phyloP scores from a whole-genome alignment of 2,113 vertebrate genomes.

The Phaethornis superciliosus region DNA sequence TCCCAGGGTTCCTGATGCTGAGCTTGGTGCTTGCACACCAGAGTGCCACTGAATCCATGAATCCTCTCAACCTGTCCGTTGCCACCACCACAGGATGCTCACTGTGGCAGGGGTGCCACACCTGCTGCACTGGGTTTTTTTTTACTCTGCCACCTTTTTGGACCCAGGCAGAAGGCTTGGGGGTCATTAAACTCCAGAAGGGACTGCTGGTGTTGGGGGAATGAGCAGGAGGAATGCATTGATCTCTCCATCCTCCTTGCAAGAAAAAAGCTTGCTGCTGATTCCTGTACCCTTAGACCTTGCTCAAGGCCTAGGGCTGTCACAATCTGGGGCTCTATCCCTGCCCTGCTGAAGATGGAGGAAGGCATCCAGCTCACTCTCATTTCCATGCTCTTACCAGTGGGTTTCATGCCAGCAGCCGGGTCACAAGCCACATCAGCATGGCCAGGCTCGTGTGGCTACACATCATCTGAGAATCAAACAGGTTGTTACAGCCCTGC shows the following conservation, averaged over 20 bases:
- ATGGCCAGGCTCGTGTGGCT: no score
- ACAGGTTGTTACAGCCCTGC: not conserved
- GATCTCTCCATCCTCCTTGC: not conserved
- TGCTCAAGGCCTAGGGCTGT: fast-evolving
- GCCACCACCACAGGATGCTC: fast-evolving
- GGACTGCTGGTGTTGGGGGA: fast-evolving
- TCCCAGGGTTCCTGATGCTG: not conserved
- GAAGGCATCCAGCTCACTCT: not conserved
- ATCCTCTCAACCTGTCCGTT: not conserved
- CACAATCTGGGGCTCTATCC: not conserved
- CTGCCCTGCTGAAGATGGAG: fast-evolving
- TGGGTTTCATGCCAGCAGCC: not conserved
- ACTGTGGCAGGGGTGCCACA: not conserved
- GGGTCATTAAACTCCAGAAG: not conserved
- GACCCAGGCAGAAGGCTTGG: not conserved
- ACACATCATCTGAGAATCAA: not conserved
- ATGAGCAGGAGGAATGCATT: not conserved
- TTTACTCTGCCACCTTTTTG: not conserved
- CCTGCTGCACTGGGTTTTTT: fast-evolving
- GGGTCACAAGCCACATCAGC: not conserved
- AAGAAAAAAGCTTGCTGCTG: fast-evolving
- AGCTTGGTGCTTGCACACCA: fast-evolving
- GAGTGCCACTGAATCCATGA: no score
- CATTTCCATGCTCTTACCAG: fast-evolving
- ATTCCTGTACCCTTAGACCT: not conserved